These are phyloP conservation scores for Typhlichthys eigenmanni DNA, from an alignment of 2,797 vertebrate species.

Conservation along the genomic window DNA sequence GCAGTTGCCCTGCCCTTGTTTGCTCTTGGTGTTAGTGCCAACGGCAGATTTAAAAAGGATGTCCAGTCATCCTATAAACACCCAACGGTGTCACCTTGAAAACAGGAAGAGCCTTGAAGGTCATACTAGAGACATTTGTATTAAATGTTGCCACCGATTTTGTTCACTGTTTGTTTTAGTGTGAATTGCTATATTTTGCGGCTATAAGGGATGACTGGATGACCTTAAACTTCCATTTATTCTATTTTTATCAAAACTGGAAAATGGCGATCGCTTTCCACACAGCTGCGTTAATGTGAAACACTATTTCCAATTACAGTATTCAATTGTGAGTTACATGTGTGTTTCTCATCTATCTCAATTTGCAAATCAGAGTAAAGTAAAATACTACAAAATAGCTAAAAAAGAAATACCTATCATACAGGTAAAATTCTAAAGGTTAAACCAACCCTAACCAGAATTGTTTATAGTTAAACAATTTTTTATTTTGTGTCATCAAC, in stretches of 20 bases:
- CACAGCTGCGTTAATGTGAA: not conserved
- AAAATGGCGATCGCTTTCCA: not conserved
- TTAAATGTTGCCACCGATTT: not conserved
- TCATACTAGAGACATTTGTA: not conserved
- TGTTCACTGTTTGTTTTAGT: not conserved
- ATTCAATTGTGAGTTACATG: not conserved
- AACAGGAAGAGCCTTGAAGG: no score
- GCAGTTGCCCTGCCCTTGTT: conserved; percentile 24
- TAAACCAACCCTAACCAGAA: no score
- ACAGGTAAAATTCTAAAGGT: no score
- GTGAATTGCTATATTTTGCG: not conserved
- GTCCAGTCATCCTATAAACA: conserved; percentile 25
- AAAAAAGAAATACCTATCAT: no score
- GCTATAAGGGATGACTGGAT: no score
- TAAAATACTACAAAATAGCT: no score
- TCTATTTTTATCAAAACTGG: not conserved
- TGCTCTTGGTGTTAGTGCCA: conserved; percentile 29
- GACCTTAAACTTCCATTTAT: not conserved
- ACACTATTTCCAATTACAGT: not conserved
- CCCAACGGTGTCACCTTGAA: conserved; percentile 1
- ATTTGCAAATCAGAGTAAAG: no score
- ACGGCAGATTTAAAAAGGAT: conserved; percentile 20
- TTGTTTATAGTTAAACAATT: no score
- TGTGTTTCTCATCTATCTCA: no score
- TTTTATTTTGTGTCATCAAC: no score